Base-by-base conservation (phyloP, 2,113 vertebrate species). In the Microcebus lehilahytsara region DNA sequence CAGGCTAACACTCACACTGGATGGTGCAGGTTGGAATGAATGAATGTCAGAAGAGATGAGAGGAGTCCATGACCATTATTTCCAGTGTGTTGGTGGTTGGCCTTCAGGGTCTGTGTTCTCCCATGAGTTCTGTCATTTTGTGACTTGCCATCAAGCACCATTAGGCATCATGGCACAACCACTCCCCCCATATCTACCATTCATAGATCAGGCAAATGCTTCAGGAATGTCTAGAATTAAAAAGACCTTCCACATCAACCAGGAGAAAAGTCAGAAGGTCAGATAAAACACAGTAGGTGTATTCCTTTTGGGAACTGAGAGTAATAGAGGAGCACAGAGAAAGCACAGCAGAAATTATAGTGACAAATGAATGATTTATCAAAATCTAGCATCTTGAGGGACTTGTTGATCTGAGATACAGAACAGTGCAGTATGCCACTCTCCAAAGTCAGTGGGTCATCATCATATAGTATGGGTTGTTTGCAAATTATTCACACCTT, bases 201-300 rank as follows among this genome's bases (percentile, higher is more conserved):
- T 49, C 13, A 72, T 13, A 83, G 77, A 67, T 69, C 14, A 92
- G n/a, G 60, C 27, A 86, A 23, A 22, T 89, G 34, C 30, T 74
- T 89, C 62, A 32, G 67, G 85, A 95, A 79, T 89, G 51, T 72
- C 72, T 77, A 72, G 49, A 91, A 37, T 92, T 92, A 13, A 69
- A 95, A 86, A 88, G 30, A 85, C 10, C 19, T 85, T 81, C 40
- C 3, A 0, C 66, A 51, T n/a, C 34, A 85, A 60, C 30, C 56
- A 79, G 34, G 23, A 78, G 40, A 96, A 91, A 93, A 86, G 42
- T 94, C 37, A 32, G 49, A 89, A 95, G 56, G 56, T 85, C 72
- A 91, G 79, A 53, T 74, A 94, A 97, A 66, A 27, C 3, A 49
- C 34, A 69, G 62, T 51, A 23, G 12, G 5, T 37, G 0, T 60